Conservation (phyloP, 1,140 invertebrate species). For the Eubasilissa regina region DNA sequence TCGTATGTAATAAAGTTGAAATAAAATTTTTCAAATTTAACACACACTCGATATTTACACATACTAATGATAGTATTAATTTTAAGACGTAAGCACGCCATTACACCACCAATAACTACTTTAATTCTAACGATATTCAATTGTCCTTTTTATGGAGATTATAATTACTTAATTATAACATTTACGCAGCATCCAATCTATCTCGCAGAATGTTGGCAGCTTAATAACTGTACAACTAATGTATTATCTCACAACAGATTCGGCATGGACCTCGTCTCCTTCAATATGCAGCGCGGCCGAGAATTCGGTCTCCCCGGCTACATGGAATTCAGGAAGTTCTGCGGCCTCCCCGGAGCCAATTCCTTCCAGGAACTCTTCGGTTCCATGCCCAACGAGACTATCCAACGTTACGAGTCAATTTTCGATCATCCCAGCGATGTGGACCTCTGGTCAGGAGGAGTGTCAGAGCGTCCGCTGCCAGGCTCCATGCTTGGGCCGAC, state of each 20-base stretch:
- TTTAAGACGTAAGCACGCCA: too few relatives aligned
- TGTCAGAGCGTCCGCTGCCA: constrained; percentile 88
- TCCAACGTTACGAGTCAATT: constrained; percentile 76
- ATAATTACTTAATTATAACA: too few relatives aligned
- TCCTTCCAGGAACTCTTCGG: constrained; percentile 90
- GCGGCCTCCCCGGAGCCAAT: constrained; percentile 85
- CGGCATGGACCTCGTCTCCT: constrained; percentile 93
- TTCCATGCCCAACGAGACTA: constrained; percentile 91
- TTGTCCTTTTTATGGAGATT: too few relatives aligned
- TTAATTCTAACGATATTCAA: too few relatives aligned
- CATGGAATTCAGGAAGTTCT: constrained; percentile 94
- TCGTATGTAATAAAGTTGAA: too few relatives aligned
- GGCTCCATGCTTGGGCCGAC: constrained; percentile 95
- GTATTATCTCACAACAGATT: constrained; percentile 68
- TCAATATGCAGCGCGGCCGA: constrained; percentile 94
- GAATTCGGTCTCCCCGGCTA: constrained; percentile 94
- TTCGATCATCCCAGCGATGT: constrained; percentile 86
- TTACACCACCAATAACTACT: too few relatives aligned
- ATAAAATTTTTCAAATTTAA: too few relatives aligned
- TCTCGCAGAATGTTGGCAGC: too few relatives aligned
- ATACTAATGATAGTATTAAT: too few relatives aligned
- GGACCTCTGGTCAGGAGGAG: constrained; percentile 94
- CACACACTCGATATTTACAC: too few relatives aligned
- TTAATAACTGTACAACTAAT: too few relatives aligned
- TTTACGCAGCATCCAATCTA: too few relatives aligned